These are phyloP conservation scores for Picus viridis DNA, from an alignment of 2,797 vertebrate genomes.

Conservation along the genomic window DNA sequence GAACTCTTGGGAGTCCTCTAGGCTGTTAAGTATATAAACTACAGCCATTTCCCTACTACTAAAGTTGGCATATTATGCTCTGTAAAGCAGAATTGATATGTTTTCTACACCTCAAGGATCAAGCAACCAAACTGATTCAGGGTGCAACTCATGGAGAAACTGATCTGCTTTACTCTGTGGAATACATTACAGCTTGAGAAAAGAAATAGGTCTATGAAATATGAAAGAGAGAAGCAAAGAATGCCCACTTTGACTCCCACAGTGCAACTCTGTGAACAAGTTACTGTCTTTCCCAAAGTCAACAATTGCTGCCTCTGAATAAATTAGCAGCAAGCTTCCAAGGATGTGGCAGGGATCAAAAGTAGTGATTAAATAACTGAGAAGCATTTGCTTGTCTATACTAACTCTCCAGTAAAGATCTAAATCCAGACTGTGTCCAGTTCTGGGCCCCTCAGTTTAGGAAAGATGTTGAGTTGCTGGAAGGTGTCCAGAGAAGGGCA, in stretches of 20 bases:
- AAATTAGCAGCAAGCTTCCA: conserved; percentile 1
- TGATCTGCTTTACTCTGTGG: neutral
- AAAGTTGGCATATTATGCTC: neutral
- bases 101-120: neutral
- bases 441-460: no score
- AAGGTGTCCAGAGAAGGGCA: no score
- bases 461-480: no score
- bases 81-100: neutral
- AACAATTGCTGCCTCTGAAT: neutral
- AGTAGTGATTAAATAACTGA: neutral
- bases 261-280: neutral
- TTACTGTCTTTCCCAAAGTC: neutral
- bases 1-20: neutral
- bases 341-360: neutral
- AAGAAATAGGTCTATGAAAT: conserved; percentile 27
- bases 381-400: neutral
- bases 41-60: neutral
- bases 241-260: neutral
- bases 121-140: neutral
- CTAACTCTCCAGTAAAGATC: neutral
- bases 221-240: neutral
- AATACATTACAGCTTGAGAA: conserved; percentile 45
- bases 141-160: neutral
- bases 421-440: neutral
- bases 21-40: conserved; percentile 7